Evolutionary conservation across 2,888 invertebrate species (phyloP).

Genomic region (Choreutis nemorana): DNA sequence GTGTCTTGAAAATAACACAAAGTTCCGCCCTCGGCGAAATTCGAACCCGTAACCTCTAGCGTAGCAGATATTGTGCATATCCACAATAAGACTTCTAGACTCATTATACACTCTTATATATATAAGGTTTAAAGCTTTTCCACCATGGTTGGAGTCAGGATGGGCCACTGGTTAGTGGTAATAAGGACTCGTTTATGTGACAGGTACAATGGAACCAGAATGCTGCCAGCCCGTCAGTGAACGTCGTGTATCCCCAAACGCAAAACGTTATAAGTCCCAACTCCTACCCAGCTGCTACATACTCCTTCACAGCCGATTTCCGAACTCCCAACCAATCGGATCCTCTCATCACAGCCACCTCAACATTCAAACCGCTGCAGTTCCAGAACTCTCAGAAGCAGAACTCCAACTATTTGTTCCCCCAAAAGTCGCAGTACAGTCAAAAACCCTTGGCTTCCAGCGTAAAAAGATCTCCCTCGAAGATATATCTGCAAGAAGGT

Average conservation of each 20-base stretch:
- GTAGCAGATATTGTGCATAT: no score
- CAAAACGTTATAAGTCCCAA: conserved; percentile 71
- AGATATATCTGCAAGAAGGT: conserved; percentile 32
- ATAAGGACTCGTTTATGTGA: no score
- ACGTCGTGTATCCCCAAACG: conserved; percentile 71
- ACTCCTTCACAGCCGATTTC: conserved; percentile 86
- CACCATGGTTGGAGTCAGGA: no score
- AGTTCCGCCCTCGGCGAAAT: no score
- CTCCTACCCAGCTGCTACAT: conserved; percentile 75
- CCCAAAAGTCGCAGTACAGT: conserved; percentile 38
- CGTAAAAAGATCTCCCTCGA: conserved; percentile 53
- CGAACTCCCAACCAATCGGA: conserved; percentile 69
- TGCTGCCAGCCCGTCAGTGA: conserved; percentile 65
- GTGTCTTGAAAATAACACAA: no score
- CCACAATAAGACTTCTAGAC: no score
- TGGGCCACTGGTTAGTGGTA: no score
- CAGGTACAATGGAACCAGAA: conserved; percentile 82
- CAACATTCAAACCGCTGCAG: conserved; percentile 65
- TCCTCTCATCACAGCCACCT: conserved; percentile 59
- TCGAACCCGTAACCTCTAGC: no score
- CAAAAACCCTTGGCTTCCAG: conserved; percentile 30
- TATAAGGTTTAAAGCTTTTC: no score
- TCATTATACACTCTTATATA: no score
- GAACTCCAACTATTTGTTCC: conserved; percentile 46
- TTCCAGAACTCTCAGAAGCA: conserved; percentile 49